phyloP scores from a whole-genome alignment of 2,113 vertebrate species.

The Catharus fuscescens region DNA sequence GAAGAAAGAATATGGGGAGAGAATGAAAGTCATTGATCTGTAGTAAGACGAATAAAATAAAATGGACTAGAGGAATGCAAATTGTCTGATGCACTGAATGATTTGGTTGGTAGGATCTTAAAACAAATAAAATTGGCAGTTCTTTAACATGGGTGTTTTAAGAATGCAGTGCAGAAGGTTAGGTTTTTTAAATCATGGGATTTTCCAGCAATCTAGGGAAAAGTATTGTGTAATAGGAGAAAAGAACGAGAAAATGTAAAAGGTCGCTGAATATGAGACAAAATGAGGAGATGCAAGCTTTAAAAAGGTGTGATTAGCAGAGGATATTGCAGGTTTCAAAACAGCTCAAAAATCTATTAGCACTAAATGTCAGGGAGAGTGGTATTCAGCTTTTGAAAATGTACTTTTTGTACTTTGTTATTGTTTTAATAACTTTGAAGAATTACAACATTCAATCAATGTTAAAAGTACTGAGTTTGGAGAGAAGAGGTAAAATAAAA shows the following conservation, averaged over 20 bases:
- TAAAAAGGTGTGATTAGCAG: background rate
- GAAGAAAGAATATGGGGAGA: background rate
- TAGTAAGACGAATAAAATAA: background rate
- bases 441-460: background rate
- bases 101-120: background rate
- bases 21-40: background rate
- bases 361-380: background rate
- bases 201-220: background rate
- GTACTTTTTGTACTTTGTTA: background rate
- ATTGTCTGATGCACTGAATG: background rate
- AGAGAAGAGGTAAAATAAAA: background rate
- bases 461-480: background rate
- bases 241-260: background rate
- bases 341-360: background rate
- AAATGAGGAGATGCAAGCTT: background rate
- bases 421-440: background rate
- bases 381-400: background rate
- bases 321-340: background rate
- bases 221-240: background rate
- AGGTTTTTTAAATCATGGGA: background rate
- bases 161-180: background rate
- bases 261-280: accelerated
- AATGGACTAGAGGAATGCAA: background rate
- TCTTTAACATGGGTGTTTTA: background rate
- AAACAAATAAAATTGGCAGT: background rate